Evolutionary conservation across 2,888 invertebrate genomes (phyloP), one percentile per base, ranked within the genome.

Genomic region (Lottia scabra): DNA sequence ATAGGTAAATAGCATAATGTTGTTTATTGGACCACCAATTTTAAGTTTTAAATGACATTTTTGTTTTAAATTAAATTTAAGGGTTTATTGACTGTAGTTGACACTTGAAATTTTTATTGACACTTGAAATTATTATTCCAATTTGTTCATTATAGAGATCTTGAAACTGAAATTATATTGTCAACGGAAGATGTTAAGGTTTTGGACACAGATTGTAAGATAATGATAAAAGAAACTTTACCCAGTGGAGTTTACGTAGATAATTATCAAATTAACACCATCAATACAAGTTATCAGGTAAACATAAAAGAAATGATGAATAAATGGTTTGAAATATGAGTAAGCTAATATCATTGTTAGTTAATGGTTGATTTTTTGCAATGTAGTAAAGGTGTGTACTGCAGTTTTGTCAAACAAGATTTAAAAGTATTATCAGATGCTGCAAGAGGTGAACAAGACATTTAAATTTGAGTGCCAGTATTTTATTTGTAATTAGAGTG

Each of bases 211-310:
- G 67, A 63, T n/a, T 84, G 85, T 67, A 38, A 48, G n/a, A 46
- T 82, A 68, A 64, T 84, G 43, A 70, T 82, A 63, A 72, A 74
- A 62, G 83, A 85, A 65, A 75, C 68, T 10, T 69, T 85, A 19
- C 84, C 85, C 8, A 69, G 82, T 12, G 81, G 82, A 30, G 73
- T 81, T n/a, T 84, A 81, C 74, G 74, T 83, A 67, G 84, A 84
- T 74, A 75, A 79, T 23, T 83, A 80, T 68, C 83, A 84, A 73
- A 62, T 85, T 38, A 38, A 10, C 10, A 38, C 38, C 5, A 38
- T 38, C 10, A 38, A 38, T 38, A 38, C 38, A 38, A 38, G 38
- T 38, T 38, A 38, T 38, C 38, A 38, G 38, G 38, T 38, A 38
- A 38, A 38, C 30, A n/a, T n/a, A 30, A 30, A 30, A 2, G 30